Evolutionary conservation across 2,113 vertebrate species (phyloP), one percentile per base, ranked within the genome.

Genomic region (Albula glossodonta): DNA sequence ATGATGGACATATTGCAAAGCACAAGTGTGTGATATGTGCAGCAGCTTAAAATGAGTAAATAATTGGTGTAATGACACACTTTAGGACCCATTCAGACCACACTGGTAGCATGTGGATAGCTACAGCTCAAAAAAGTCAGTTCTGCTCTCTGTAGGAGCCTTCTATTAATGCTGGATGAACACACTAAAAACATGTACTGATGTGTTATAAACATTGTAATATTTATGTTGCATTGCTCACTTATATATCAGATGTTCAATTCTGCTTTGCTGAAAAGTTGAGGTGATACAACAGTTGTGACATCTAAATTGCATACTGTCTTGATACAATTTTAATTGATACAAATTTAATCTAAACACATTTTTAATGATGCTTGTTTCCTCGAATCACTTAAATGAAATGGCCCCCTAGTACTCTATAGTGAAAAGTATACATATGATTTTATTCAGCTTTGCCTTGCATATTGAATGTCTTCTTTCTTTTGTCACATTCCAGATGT

Each of bases 381-480:
- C 53, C 53, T 31, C 17, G n/a, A 22, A 31, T 3, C 9, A 31
- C 31, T 25, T 3, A 74, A 70, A n/a, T n/a, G 22, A 22, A 41
- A 41, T 41, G 31, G 31, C 31, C 19, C n/a, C n/a, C n/a, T 31
- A 31, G n/a, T 31, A 2, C 70, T 74, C 8, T 31, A 10, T 8
- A 74, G 31, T 74, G n/a, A 74, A 74, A 74, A 74, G 0, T 9
- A 74, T 74, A 5, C n/a, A 31, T 74, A 5, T 31, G n/a, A 9
- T 74, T 74, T 74, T 74, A 74, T 74, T 74, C 70, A 74, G 70
- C 70, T 74, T 22, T 74, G 70, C n/a, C 70, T 25, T 22, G 31
- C 22, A 74, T 74, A 31, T 66, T 66, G 9, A 66, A 66, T 66
- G 19, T 19, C 60, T 19, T 41, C 31, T 41, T 41, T 41, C 31